phyloP scores from a whole-genome alignment of 2,797 vertebrate species.

The Bradypodion pumilum region DNA sequence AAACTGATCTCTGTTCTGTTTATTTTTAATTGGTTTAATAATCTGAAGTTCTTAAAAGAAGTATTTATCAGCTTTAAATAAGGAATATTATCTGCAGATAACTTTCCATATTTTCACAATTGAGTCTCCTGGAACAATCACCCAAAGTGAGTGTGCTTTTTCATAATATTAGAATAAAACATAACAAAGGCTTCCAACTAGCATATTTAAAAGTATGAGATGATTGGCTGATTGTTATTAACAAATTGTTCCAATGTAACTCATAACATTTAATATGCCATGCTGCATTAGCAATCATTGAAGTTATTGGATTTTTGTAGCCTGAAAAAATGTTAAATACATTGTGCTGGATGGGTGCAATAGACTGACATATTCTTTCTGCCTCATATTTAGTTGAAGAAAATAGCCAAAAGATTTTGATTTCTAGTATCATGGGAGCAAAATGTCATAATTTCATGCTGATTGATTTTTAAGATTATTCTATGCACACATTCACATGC shows the following conservation, averaged over 20 bases:
- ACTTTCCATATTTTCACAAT: background rate
- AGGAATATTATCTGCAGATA: background rate
- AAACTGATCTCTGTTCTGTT: background rate
- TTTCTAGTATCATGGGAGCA: constrained; percentile 1
- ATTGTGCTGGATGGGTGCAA: constrained; percentile 24
- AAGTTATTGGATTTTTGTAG: constrained; percentile 38
- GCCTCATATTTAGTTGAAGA: constrained; percentile 18
- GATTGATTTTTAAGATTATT: constrained; percentile 36
- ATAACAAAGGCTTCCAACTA: constrained; percentile 15
- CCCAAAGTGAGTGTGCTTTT: background rate
- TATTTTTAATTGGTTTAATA: background rate
- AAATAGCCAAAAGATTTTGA: constrained; percentile 21
- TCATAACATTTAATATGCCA: constrained; percentile 37
- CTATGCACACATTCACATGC: no score
- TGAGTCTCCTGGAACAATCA: constrained; percentile 15
- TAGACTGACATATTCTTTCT: constrained; percentile 46
- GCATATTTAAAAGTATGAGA: constrained; percentile 29
- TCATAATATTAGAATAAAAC: background rate
- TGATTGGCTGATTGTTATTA: constrained; percentile 33
- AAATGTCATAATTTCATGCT: constrained; percentile 36
- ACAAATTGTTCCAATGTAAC: constrained; percentile 35
- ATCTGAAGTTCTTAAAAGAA: background rate
- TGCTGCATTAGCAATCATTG: constrained; percentile 12
- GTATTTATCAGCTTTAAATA: background rate
- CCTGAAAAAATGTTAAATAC: constrained; percentile 45